A percentile compares a stretch with the other conserved stretches of the same genome.
Evolutionary conservation across 1,140 invertebrate species (phyloP).

Genomic region (Glossosoma conforme): DNA sequence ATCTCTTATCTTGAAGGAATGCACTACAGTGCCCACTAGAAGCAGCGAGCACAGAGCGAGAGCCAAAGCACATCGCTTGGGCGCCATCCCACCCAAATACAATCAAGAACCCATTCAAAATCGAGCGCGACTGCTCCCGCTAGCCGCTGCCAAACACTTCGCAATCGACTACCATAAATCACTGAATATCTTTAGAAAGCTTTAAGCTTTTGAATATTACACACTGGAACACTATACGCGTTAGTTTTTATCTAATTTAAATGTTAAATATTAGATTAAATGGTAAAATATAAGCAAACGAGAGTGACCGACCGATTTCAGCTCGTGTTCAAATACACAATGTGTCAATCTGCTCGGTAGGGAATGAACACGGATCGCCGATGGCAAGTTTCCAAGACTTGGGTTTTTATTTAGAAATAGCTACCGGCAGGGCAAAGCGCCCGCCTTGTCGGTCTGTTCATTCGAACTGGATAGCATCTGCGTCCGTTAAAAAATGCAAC

Average conservation of each 20-base stretch:
- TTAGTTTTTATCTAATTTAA: too few relatives aligned
- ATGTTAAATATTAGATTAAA: too few relatives aligned
- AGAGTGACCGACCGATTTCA: not conserved
- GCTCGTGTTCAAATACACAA: slow-evolving; percentile 7
- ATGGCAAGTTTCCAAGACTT: slow-evolving; percentile 24
- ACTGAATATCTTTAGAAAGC: too few relatives aligned
- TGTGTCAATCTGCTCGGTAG: slow-evolving; percentile 23
- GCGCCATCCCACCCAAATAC: slow-evolving; percentile 4
- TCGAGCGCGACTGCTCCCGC: not conserved
- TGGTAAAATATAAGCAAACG: too few relatives aligned
- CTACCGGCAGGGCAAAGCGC: slow-evolving; percentile 14
- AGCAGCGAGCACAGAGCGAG: slow-evolving; percentile 41
- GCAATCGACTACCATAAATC: too few relatives aligned
- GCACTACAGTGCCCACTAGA: slow-evolving; percentile 45
- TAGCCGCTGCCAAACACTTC: too few relatives aligned
- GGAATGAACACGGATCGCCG: slow-evolving; percentile 15
- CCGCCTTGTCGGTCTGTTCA: not conserved
- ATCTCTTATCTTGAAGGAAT: slow-evolving; percentile 46
- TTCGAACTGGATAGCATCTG: not conserved
- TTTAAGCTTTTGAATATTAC: too few relatives aligned
- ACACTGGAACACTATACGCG: not conserved
- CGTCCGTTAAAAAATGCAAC: not conserved
- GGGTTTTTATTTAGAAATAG: slow-evolving; percentile 32
- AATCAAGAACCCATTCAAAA: slow-evolving; percentile 9
- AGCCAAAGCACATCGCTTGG: slow-evolving; percentile 29